These are phyloP conservation scores for Apogon hyalosoma DNA, from an alignment of 2,797 vertebrate species.

Conservation along the genomic window DNA sequence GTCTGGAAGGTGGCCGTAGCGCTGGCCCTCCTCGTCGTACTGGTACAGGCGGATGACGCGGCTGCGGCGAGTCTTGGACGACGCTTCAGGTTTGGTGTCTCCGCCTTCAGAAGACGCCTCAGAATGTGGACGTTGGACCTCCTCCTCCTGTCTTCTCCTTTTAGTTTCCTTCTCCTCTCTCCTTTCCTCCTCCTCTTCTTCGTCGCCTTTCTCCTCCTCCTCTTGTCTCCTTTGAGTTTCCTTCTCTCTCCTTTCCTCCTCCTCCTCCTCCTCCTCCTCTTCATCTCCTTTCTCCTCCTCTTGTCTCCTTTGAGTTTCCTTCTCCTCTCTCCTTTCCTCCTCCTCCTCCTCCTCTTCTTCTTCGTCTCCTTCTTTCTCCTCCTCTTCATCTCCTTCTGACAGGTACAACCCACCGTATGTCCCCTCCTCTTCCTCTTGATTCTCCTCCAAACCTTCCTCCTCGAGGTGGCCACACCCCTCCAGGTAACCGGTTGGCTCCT, in stretches of 20 bases:
- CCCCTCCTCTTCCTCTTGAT: background rate
- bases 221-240: background rate
- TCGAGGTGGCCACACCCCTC: too few species aligned
- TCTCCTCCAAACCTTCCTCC: too few species aligned
- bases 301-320: background rate
- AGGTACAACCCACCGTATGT: too few species aligned
- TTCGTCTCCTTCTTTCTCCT: slow-evolving; percentile 3
- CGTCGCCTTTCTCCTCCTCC: background rate
- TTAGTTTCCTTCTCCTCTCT: background rate
- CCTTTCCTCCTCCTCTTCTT: background rate
- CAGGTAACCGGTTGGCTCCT: too few species aligned
- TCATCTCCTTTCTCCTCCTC: background rate
- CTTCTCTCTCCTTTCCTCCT: background rate
- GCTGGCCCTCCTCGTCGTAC: slow-evolving; percentile 82
- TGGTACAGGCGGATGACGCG: slow-evolving; percentile 84
- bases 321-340: background rate
- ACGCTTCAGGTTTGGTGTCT: too few species aligned
- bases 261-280: too few species aligned
- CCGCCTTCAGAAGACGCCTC: too few species aligned
- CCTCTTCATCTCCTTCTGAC: slow-evolving; percentile 2
- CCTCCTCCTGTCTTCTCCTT: background rate
- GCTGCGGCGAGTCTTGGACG: slow-evolving; percentile 8
- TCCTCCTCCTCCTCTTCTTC: background rate
- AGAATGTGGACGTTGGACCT: fast-evolving
- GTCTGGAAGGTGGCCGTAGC: slow-evolving; percentile 72